Evolutionary conservation across 2,888 invertebrate genomes (phyloP).

Genomic region (Drosophila mimetica): DNA sequence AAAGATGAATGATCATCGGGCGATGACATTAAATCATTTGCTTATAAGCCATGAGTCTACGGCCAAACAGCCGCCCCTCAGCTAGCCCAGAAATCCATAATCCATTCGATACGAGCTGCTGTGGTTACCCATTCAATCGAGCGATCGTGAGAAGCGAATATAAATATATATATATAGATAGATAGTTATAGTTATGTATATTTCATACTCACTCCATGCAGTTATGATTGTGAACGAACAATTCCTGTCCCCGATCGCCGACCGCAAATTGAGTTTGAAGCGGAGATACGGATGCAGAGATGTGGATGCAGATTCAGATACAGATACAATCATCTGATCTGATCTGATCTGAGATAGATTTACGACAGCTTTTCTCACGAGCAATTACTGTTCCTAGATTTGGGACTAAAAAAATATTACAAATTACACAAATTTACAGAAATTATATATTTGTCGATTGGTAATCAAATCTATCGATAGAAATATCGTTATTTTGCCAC

Average conservation of each 20-base stretch:
- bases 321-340: conserved; percentile 26
- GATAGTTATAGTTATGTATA: conserved; percentile 2
- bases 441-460: too few species aligned
- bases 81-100: conserved; percentile 30
- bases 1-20: conserved; percentile 68
- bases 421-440: too few species aligned
- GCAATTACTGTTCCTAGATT: not conserved
- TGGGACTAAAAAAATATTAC: too few species aligned
- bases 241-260: conserved; percentile 38
- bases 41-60: conserved; percentile 12
- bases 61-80: not conserved
- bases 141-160: conserved; percentile 60
- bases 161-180: conserved; percentile 15
- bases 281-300: conserved; percentile 17
- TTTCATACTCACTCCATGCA: conserved; percentile 47
- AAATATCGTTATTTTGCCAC: not conserved
- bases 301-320: conserved; percentile 22
- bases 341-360: conserved; percentile 35
- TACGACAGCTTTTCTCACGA: conserved; percentile 21
- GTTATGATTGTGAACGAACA: conserved; percentile 63
- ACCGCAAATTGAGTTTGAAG: conserved; percentile 35
- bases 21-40: conserved; percentile 71
- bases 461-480: not conserved
- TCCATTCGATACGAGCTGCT: conserved; percentile 46
- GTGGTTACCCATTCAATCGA: conserved; percentile 58